These are phyloP conservation scores for Rallus limicola DNA, from an alignment of 2,113 vertebrate genomes.

Conservation along the genomic window DNA sequence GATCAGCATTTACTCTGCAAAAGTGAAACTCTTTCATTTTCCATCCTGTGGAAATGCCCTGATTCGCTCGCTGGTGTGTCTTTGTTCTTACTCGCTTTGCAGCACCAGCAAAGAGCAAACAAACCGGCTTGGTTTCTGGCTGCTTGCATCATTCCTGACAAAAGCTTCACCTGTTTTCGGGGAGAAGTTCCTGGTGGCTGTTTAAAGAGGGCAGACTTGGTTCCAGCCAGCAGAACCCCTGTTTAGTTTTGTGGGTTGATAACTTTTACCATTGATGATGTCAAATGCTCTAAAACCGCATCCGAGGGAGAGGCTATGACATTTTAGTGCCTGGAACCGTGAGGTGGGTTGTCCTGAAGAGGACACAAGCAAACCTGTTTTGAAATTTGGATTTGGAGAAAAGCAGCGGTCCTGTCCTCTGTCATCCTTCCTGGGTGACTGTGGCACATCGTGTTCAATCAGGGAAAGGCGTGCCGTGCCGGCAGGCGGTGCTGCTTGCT, in stretches of 20 bases:
- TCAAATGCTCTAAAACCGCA: background rate
- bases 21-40: background rate
- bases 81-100: background rate
- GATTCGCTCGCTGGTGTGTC: background rate
- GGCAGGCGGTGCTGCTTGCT: conserved; percentile 52
- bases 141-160: conserved; percentile 7
- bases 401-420: background rate
- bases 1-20: accelerated
- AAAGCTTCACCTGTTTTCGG: background rate
- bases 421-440: background rate
- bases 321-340: background rate
- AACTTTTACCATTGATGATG: background rate
- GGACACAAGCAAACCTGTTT: background rate
- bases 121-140: background rate
- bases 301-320: background rate
- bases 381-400: background rate
- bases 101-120: background rate
- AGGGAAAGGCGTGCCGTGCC: background rate
- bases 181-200: background rate
- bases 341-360: background rate
- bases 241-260: background rate
- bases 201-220: background rate
- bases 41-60: background rate
- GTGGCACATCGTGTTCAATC: accelerated
- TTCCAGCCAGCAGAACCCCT: background rate